A percentile compares a stretch with the other conserved stretches of the same genome.
phyloP scores from a whole-genome alignment of 2,888 invertebrate species.

The Fragum whitleyi region DNA sequence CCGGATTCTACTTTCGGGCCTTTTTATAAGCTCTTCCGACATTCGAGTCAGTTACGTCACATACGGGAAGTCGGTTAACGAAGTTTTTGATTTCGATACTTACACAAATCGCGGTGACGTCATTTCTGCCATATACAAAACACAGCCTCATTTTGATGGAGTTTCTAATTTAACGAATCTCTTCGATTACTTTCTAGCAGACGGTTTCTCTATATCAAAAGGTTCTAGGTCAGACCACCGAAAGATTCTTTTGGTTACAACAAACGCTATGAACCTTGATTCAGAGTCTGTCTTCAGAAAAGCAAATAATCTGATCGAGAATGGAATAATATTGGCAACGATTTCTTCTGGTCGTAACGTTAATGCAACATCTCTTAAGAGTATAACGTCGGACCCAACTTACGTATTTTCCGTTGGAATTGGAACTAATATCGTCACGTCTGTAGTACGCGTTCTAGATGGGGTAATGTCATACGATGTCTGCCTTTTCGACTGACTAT shows the following conservation, averaged over 20 bases:
- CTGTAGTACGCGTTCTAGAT: constrained; percentile 14
- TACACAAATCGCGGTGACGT: background rate
- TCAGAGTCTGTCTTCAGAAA: background rate
- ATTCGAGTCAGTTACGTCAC: constrained; percentile 21
- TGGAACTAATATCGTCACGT: background rate
- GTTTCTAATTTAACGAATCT: constrained; percentile 1
- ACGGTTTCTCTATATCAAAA: background rate
- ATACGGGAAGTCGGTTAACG: constrained; percentile 1
- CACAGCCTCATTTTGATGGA: background rate
- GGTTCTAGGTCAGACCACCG: constrained; percentile 13
- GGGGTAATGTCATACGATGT: constrained; percentile 25
- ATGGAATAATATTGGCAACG: constrained; percentile 13
- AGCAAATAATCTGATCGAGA: background rate
- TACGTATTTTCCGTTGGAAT: constrained; percentile 13
- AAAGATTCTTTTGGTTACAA: constrained; percentile 22
- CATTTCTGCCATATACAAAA: background rate
- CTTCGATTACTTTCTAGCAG: background rate
- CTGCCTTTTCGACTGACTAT: constrained; percentile 24
- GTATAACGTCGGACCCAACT: constrained; percentile 21
- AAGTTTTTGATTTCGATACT: constrained; percentile 12
- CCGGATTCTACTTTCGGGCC: background rate
- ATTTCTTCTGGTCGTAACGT: constrained; percentile 10
- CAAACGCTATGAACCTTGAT: background rate
- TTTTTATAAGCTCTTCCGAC: background rate
- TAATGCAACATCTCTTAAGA: background rate